Percentiles rank a stretch among this genome's conserved stretches.
Evolutionary conservation across 1,140 invertebrate species (phyloP).

Genomic region (Zaprionus capensis): DNA sequence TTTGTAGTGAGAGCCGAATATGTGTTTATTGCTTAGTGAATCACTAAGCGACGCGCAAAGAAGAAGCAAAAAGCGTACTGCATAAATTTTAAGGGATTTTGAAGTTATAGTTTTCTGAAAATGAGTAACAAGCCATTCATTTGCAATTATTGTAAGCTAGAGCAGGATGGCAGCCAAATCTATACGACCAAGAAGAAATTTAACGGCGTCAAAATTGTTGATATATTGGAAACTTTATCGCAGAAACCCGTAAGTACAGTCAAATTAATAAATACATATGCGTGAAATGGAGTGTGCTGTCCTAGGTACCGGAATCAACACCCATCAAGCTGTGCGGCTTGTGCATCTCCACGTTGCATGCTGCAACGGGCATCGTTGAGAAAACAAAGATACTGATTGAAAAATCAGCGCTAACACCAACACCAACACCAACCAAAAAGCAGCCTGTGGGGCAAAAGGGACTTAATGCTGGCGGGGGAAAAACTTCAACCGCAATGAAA

Average conservation of each 20-base stretch:
- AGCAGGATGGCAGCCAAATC: constrained; percentile 20
- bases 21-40: too few species aligned
- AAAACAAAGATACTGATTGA: constrained; percentile 18
- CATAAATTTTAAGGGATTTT: constrained; percentile 7
- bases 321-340: constrained; percentile 51
- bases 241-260: constrained; percentile 54
- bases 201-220: constrained; percentile 41
- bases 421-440: constrained; percentile 6
- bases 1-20: too few species aligned
- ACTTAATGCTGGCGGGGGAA: background rate
- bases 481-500: background rate
- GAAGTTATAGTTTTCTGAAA: background rate
- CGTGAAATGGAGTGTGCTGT: background rate
- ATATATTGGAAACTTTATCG: constrained; percentile 41
- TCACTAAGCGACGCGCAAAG: background rate
- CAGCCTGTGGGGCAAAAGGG: background rate
- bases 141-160: constrained; percentile 50
- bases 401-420: background rate
- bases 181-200: constrained; percentile 39
- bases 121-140: constrained; percentile 29
- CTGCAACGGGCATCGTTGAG: constrained; percentile 19
- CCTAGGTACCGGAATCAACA: constrained; percentile 30
- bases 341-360: constrained; percentile 41
- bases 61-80: constrained; percentile 34
- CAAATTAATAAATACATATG: background rate